These are phyloP conservation scores for Melanerpes aurifrons DNA, from an alignment of 2,113 vertebrate species.

Conservation along the genomic window DNA sequence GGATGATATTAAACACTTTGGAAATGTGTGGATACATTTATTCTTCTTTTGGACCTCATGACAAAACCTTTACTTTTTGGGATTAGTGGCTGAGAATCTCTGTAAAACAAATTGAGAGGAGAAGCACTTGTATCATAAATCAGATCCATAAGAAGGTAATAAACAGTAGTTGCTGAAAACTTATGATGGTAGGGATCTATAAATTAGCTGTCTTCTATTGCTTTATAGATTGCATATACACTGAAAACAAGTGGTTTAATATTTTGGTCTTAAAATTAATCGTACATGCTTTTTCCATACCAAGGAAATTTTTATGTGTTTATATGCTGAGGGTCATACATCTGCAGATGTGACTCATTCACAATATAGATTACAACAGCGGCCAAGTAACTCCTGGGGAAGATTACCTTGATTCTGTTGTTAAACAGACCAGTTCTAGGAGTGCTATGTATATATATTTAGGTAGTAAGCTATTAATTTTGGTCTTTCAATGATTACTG, in stretches of 20 bases:
- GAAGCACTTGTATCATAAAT: not conserved
- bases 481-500: not conserved
- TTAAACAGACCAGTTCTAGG: not conserved
- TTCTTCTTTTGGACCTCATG: not conserved
- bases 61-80: not conserved
- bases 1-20: not conserved
- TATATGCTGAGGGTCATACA: not conserved
- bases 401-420: not conserved
- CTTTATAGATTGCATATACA: not conserved
- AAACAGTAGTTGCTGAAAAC: not conserved
- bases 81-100: not conserved
- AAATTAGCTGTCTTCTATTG: not conserved
- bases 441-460: not conserved
- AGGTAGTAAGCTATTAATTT: not conserved
- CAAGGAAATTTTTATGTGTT: not conserved
- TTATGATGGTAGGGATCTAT: not conserved
- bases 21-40: not conserved
- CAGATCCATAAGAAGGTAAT: not conserved
- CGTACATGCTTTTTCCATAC: not conserved
- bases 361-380: not conserved
- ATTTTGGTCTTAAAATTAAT: not conserved
- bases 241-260: not conserved
- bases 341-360: not conserved
- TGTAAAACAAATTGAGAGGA: not conserved
- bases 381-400: not conserved